Evolutionary conservation across 2,113 vertebrate genomes (phyloP).

Genomic region (Balaeniceps rex): DNA sequence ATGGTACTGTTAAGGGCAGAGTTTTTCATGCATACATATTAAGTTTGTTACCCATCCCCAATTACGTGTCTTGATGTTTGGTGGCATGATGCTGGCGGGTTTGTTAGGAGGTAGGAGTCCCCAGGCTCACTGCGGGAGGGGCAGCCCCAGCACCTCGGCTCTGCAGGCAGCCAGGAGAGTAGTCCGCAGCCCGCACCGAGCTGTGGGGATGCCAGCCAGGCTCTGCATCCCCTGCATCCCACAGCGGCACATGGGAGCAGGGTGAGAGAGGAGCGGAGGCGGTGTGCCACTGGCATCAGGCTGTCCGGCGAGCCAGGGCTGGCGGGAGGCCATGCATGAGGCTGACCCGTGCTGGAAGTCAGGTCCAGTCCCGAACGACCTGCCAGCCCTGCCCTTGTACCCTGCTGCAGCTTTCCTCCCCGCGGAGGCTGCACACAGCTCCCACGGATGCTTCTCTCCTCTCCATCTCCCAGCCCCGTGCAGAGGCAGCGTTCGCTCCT

Average conservation of each 20-base stretch:
- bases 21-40: not conserved
- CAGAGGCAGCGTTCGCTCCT: not conserved
- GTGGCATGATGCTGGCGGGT: not conserved
- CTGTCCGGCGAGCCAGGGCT: accelerated
- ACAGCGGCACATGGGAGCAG: accelerated
- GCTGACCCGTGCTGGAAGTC: not conserved
- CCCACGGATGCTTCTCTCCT: not conserved
- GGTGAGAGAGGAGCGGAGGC: not conserved
- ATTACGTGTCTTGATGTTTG: not conserved
- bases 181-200: accelerated
- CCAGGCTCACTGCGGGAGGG: accelerated
- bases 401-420: not conserved
- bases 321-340: accelerated
- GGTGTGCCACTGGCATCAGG: accelerated
- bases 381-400: not conserved
- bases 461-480: accelerated
- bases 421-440: accelerated
- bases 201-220: not conserved
- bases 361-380: not conserved
- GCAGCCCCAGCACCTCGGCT: not conserved
- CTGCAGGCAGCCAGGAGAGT: not conserved
- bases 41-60: not conserved
- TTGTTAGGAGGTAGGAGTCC: not conserved
- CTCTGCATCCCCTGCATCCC: not conserved
- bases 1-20: not conserved